phyloP scores from a whole-genome alignment of 1,140 invertebrate genomes.

The Trachymyrmex septentrionalis region DNA sequence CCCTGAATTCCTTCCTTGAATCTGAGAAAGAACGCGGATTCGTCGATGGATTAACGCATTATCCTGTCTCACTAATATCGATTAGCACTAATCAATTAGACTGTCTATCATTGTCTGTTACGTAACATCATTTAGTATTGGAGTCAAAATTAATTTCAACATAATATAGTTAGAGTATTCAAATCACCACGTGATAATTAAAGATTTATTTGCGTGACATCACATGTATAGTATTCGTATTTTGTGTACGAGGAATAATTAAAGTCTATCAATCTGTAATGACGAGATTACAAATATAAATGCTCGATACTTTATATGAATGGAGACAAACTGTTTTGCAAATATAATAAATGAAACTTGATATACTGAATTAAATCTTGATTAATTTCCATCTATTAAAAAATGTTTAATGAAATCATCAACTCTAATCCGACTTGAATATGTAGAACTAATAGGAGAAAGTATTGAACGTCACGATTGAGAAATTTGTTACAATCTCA shows the following conservation, averaged over 20 bases:
- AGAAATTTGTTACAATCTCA: neutral
- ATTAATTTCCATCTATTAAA: conserved; percentile 14
- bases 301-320: conserved; percentile 27
- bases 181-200: neutral
- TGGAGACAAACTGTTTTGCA: conserved; percentile 28
- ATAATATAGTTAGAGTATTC: neutral
- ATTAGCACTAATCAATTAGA: neutral
- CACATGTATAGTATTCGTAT: neutral
- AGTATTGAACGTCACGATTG: neutral
- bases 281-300: conserved; percentile 12
- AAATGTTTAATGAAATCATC: conserved; percentile 6
- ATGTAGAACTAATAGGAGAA: conserved; percentile 12
- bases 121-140: neutral
- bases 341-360: conserved; percentile 36
- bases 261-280: conserved; percentile 18
- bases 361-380: neutral
- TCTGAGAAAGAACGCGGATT: conserved; percentile 2
- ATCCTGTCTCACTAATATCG: neutral
- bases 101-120: neutral
- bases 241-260: conserved; percentile 26
- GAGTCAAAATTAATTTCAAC: conserved; percentile 19
- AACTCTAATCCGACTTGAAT: neutral
- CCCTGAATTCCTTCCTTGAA: neutral
- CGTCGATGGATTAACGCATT: neutral
- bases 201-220: neutral